A percentile compares a stretch with the other conserved stretches of the same genome.
phyloP scores from a whole-genome alignment of 2,888 invertebrate species.

The Drosophila prostipennis region DNA sequence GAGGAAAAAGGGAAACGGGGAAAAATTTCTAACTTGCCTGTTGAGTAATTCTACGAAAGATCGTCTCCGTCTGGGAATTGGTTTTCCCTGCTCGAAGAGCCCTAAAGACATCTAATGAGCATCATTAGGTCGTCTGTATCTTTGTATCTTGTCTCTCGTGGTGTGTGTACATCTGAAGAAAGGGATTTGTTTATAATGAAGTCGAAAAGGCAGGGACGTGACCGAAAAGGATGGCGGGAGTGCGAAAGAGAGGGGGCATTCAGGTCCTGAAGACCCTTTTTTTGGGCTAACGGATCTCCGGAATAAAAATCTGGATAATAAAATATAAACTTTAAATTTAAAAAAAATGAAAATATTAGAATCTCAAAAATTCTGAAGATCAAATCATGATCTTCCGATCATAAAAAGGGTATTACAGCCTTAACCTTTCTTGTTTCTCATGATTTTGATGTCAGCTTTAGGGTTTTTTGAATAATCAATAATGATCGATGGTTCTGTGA shows the following conservation, averaged over 20 bases:
- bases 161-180: conserved; percentile 4
- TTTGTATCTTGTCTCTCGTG: conserved; percentile 27
- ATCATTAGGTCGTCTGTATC: conserved; percentile 65
- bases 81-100: conserved; percentile 57
- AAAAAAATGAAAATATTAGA: too few species aligned
- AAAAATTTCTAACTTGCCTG: conserved; percentile 41
- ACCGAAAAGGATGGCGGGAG: conserved; percentile 19
- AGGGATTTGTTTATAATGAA: conserved; percentile 61
- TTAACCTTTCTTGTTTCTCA: background rate
- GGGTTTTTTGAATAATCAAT: conserved; percentile 35
- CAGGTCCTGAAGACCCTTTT: conserved; percentile 17
- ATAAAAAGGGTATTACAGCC: background rate
- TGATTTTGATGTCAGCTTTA: background rate
- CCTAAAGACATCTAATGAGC: conserved; percentile 75
- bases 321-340: too few species aligned
- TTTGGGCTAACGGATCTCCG: too few species aligned
- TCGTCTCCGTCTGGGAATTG: conserved; percentile 44
- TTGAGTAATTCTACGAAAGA: conserved; percentile 66
- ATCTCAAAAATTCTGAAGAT: too few species aligned
- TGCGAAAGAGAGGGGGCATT: background rate
- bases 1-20: conserved; percentile 22
- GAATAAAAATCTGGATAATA: too few species aligned
- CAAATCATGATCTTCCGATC: too few species aligned
- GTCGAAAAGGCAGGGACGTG: conserved; percentile 55
- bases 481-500: conserved; percentile 48